Conservation (phyloP, 2,113 vertebrate genomes). For the Tapirus terrestris region DNA sequence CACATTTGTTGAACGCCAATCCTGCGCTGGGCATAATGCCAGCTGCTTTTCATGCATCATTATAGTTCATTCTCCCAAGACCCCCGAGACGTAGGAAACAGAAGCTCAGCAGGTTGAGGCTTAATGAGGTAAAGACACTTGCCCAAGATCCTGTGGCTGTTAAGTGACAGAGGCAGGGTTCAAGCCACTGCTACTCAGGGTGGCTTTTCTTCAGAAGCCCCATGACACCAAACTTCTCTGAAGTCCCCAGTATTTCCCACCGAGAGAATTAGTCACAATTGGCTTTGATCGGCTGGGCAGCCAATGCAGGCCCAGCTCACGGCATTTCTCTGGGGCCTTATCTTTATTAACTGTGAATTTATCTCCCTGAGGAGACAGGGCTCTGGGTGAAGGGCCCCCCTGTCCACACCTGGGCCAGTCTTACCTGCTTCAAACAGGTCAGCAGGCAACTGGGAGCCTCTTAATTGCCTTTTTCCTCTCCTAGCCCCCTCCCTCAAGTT, state of each 20-base stretch:
- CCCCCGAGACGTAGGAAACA: neutral
- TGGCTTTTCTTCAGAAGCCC: neutral
- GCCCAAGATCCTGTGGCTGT: fast-evolving
- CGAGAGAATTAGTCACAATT: conserved; percentile 25
- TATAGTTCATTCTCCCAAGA: neutral
- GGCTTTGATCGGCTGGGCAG: conserved; percentile 70
- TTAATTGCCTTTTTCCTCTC: conserved; percentile 79
- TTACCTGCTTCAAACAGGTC: conserved; percentile 82
- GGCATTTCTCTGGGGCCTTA: conserved; percentile 73
- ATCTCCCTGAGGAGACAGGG: conserved; percentile 85
- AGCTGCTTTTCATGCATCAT: neutral
- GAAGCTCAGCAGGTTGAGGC: neutral
- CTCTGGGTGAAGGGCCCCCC: conserved; percentile 78
- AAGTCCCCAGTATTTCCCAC: neutral
- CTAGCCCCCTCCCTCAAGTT: conserved; percentile 59
- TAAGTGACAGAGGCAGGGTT: neutral
- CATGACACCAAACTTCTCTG: neutral
- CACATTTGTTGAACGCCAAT: fast-evolving
- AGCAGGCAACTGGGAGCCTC: conserved; percentile 79
- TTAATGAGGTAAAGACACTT: neutral
- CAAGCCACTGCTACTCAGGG: neutral
- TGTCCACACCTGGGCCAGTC: conserved; percentile 79
- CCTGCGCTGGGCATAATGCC: neutral
- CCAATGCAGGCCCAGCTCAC: neutral
- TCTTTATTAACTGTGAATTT: conserved; percentile 92